Evolutionary conservation across 2,888 invertebrate genomes (phyloP).

Genomic region (Orthonychiurus folsomi): DNA sequence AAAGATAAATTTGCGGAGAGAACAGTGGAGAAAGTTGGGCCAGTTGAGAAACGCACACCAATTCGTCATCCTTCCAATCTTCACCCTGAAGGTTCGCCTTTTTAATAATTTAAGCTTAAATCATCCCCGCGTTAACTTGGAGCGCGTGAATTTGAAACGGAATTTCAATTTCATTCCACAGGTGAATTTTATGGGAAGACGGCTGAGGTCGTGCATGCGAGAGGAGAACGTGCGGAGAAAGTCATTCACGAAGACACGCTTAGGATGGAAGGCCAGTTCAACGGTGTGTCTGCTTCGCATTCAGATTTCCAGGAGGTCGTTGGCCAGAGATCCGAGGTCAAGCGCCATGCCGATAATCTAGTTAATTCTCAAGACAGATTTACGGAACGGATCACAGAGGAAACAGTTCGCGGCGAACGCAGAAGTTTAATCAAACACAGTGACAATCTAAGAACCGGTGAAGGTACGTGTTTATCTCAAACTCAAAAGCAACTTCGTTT

Average conservation of each 20-base stretch:
- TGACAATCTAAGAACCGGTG: conserved; percentile 37
- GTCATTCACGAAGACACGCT: conserved; percentile 49
- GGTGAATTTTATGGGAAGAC: conserved; percentile 24
- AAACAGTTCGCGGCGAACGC: conserved; percentile 44
- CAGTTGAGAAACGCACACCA: conserved; percentile 40
- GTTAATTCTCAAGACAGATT: conserved; percentile 51
- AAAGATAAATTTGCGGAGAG: conserved; percentile 48
- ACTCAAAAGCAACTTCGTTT: conserved; percentile 1
- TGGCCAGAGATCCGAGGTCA: conserved; percentile 49
- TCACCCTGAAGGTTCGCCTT: conserved; percentile 52
- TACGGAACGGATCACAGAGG: conserved; percentile 51
- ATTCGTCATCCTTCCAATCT: conserved; percentile 48
- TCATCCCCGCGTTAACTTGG: no score
- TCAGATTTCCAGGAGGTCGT: conserved; percentile 45
- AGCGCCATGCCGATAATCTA: conserved; percentile 45
- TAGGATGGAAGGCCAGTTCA: conserved; percentile 54
- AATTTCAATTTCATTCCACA: no score
- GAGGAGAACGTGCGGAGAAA: conserved; percentile 44
- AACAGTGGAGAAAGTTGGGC: conserved; percentile 25
- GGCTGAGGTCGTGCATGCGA: conserved; percentile 19
- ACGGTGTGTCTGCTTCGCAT: conserved; percentile 21
- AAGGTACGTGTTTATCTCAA: conserved; percentile 39
- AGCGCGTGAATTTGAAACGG: no score
- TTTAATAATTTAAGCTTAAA: no score
- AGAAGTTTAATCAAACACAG: conserved; percentile 32